Evolutionary conservation across 2,797 vertebrate genomes (phyloP), one percentile per base, ranked within the genome.

Genomic region (Trematomus bernacchii): DNA sequence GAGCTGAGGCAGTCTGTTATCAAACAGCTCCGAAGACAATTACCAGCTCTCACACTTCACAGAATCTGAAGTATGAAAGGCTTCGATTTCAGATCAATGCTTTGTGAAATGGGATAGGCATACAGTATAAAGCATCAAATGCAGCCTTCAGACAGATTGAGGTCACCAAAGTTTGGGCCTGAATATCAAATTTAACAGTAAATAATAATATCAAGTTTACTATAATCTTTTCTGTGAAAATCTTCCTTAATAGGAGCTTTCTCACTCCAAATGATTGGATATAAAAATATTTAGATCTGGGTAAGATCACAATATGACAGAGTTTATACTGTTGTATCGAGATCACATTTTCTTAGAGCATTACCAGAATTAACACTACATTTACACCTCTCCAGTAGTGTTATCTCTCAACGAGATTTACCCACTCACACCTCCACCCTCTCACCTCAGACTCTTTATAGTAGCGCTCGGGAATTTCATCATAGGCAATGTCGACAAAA

Each of bases 401-500:
- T 67, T 58, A 48, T 8, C 16, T 44, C 60, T 16, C 14, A n/a
- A n/a, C 6, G 4, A 72, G 43, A 46, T 65, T 3, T 23, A 44
- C 65, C 82, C 64, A 71, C 60, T 66, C 52, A 74, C 76, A 47
- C 44, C 5, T 8, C 74, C 81, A 72, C 64, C 58, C 2, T 4
- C 85, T 84, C 78, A 92, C 93, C 97, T 99, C 98, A 0, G 98
- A 97, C 16, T 99, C 98, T 87, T 99, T 99, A 87, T 98, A 99
- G 91, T 99, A 98, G 75, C 98, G 97, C 86, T 99, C 98, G 0
- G 98, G 97, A 85, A 96, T 95, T 86, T 95, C 95, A 93, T 97
- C 93, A 93, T 98, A 98, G 76, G 97, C 98, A 1, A 99, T 99
- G 84, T 99, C 98, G 15, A 99, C 92, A 53, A 96, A 98, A 88